Evolutionary conservation across 2,888 invertebrate species (phyloP).

Genomic region (Parnassius smintheus): DNA sequence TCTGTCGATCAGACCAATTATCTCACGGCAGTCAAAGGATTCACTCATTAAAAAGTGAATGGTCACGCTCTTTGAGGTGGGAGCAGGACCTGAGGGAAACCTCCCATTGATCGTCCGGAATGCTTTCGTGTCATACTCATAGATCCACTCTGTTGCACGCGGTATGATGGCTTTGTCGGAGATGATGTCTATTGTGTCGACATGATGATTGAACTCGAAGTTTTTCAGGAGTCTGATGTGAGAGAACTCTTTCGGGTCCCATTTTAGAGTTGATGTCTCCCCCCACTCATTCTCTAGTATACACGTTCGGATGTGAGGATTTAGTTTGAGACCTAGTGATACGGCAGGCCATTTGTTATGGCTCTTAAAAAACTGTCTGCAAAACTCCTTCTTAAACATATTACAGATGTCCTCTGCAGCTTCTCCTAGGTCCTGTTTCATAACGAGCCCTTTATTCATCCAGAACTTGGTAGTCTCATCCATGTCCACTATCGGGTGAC

Average conservation of each 20-base stretch:
- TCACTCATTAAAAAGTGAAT: neutral
- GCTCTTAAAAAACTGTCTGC: neutral
- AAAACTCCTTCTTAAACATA: slow-evolving; percentile 4
- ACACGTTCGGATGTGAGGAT: no score
- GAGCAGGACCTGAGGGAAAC: neutral
- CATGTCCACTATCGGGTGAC: neutral
- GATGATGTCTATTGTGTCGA: neutral
- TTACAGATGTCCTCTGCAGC: neutral
- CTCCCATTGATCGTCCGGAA: neutral
- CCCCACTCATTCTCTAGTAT: no score
- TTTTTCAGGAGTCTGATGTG: no score
- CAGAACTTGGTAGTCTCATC: neutral
- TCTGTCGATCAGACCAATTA: neutral
- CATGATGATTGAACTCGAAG: no score
- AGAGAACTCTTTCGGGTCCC: no score
- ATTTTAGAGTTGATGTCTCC: no score
- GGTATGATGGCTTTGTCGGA: slow-evolving; percentile 1
- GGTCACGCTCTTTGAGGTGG: neutral
- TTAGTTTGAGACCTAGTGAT: no score
- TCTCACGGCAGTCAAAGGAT: neutral
- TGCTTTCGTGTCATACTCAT: neutral
- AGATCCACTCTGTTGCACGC: neutral
- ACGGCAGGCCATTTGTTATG: neutral
- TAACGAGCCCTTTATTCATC: neutral
- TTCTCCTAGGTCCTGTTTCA: neutral